Conservation (phyloP, 23 tunicate genomes). For the Trididemnum clinides region DNA sequence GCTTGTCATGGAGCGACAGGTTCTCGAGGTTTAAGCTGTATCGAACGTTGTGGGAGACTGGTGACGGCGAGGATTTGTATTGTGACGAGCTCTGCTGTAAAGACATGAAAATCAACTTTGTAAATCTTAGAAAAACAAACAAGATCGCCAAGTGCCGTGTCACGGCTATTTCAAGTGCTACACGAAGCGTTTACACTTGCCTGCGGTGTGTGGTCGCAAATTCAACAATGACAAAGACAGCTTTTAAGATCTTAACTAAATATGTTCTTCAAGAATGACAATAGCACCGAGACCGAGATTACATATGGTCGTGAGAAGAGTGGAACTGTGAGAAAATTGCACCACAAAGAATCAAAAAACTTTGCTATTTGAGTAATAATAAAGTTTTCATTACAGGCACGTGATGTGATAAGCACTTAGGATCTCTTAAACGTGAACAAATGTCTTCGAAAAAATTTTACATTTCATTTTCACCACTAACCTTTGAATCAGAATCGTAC, state of each 20-base stretch:
- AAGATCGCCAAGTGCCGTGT: not conserved
- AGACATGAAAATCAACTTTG: not conserved
- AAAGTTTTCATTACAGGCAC: no score
- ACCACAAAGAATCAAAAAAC: no score
- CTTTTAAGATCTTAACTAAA: no score
- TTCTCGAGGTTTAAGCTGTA: conserved; percentile 87
- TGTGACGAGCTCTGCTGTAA: conserved; percentile 61
- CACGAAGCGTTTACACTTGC: not conserved
- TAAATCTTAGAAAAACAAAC: not conserved
- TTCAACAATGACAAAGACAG: no score
- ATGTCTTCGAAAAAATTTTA: not conserved
- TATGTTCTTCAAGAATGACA: no score
- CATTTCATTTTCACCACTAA: not conserved
- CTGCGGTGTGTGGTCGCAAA: conserved; percentile 22
- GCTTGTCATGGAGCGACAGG: conserved; percentile 57
- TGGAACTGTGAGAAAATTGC: no score
- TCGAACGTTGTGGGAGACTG: conserved; percentile 87
- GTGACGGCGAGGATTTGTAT: conserved; percentile 72
- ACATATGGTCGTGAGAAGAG: no score
- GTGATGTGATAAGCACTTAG: no score
- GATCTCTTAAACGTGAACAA: no score
- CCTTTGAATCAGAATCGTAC: conserved; percentile 82
- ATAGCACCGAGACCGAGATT: no score
- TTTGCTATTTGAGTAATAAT: no score
- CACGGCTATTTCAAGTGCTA: not conserved